A percentile compares a stretch with the other conserved stretches of the same genome.
These are phyloP conservation scores for Gibbula magus DNA, from an alignment of 2,888 invertebrate species.

Conservation along the genomic window DNA sequence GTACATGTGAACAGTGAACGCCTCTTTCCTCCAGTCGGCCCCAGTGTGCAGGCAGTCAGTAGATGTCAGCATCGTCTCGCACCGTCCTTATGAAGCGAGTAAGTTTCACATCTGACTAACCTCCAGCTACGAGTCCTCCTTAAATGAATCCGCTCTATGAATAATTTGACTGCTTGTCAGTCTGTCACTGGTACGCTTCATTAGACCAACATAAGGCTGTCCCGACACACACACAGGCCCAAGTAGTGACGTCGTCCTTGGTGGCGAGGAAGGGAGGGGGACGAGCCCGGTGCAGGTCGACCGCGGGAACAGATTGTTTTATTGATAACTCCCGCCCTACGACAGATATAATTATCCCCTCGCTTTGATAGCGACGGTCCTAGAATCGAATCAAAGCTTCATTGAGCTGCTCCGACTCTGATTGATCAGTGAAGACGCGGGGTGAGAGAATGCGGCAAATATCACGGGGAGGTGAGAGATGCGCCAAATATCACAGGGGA, in stretches of 20 bases:
- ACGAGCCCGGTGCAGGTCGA: neutral
- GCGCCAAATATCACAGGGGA: neutral
- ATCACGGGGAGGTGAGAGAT: neutral
- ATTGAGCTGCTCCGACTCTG: slow-evolving; percentile 1
- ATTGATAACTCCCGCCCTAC: slow-evolving; percentile 20
- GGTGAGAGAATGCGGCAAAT: neutral
- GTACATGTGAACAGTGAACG: no score
- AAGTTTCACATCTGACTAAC: no score
- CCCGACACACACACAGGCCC: neutral
- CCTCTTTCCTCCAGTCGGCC: no score
- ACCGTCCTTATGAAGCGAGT: no score
- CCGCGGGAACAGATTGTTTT: slow-evolving; percentile 20
- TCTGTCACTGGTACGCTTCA: slow-evolving; percentile 1
- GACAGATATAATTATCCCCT: slow-evolving; percentile 14
- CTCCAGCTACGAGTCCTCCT: neutral
- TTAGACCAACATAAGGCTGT: neutral
- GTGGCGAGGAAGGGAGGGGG: neutral
- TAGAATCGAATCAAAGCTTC: slow-evolving; percentile 23
- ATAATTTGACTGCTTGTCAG: neutral
- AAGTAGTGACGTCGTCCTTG: neutral
- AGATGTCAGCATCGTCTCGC: no score
- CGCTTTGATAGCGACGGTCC: slow-evolving; percentile 20
- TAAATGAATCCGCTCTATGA: slow-evolving; percentile 1
- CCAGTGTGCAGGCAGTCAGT: no score
- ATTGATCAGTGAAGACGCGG: slow-evolving; percentile 4